phyloP scores from a whole-genome alignment of 2,888 invertebrate species.

The Chrysodeixis includens region DNA sequence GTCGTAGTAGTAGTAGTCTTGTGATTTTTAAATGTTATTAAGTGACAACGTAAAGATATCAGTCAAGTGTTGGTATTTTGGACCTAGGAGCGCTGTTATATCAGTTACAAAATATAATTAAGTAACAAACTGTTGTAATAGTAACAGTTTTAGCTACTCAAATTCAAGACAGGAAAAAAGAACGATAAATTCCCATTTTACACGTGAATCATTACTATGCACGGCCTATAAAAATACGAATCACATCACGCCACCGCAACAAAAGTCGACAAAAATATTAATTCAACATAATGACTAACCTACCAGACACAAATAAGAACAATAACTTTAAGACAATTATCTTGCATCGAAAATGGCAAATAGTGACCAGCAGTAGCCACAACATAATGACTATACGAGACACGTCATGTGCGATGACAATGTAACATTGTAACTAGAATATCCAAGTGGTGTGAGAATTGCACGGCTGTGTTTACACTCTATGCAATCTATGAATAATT shows the following conservation, averaged over 20 bases:
- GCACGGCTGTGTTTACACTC: neutral
- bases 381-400: neutral
- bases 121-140: too few relatives aligned
- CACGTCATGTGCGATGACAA: neutral
- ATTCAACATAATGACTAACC: neutral
- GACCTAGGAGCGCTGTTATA: too few relatives aligned
- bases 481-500: neutral
- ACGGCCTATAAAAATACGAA: neutral
- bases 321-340: neutral
- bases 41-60: too few relatives aligned
- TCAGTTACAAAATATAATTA: too few relatives aligned
- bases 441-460: neutral
- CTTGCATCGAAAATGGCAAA: neutral
- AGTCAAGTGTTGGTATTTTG: too few relatives aligned
- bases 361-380: too few relatives aligned
- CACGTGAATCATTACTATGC: neutral
- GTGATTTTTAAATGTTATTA: too few relatives aligned
- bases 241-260: neutral
- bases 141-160: too few relatives aligned
- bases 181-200: neutral
- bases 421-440: neutral
- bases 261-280: neutral
- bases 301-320: neutral
- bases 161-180: neutral
- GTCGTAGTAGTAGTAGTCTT: too few relatives aligned